Evolutionary conservation across 2,888 invertebrate genomes (phyloP), one percentile per base, ranked within the genome.

Genomic region (Keiferia lycopersicella): DNA sequence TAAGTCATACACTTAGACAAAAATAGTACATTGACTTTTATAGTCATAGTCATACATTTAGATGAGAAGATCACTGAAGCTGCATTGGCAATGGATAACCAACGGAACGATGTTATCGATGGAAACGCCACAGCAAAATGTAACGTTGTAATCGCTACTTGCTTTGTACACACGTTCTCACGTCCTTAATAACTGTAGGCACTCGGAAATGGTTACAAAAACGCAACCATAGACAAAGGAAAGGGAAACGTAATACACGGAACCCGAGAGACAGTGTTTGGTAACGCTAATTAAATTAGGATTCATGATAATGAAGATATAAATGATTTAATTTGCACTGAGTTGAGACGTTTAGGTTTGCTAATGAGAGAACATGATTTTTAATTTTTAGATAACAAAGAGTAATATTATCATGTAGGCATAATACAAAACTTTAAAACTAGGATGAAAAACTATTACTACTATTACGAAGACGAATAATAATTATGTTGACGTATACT

Each of bases 191-290:
- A 87, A 83, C 80, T 74, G 78, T 79, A 76, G 76, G 75, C 78
- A 81, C 83, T 88, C 88, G 89, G 89, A 89, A 89, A 87, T 79
- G 77, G 79, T 86, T 85, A 88, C 88, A 91, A 89, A 89, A 90
- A 88, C 86, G 76, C 75, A 86, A 80, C 73, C 76, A 78, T 77
- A 85, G 82, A 88, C 89, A 89, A 89, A 89, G 84, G 82, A 85
- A 87, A 84, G 79, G 83, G 79, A 87, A 87, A 86, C 81, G 80
- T 83, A 83, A 81, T 79, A 81, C 77, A 76, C 79, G 81, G 82
- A 83, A 82, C 81, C 82, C 82, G 79, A 74, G 79, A 83, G 82
- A 78, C 76, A 73, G 72, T 74, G 69, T 69, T 66, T 67, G 73
- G 70, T 74, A 72, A 71, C 71, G 66, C 67, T 72, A 77, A 79